Base-by-base conservation (phyloP, 1,140 invertebrate genomes). In the Brachionus calyciflorus region DNA sequence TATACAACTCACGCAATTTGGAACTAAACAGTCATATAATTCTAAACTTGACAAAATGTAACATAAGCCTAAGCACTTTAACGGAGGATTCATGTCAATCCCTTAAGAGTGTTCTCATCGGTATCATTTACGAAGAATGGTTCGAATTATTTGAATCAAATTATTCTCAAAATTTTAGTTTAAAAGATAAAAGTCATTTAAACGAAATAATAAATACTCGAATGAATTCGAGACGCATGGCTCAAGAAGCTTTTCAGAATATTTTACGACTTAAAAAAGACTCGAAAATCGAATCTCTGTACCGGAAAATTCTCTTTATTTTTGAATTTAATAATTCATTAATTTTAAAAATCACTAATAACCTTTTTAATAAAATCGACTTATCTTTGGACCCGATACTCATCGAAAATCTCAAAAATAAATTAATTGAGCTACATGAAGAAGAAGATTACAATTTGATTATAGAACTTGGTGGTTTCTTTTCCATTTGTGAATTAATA, bases 1-100 rank as follows among this genome's bases (percentile, higher is more conserved):
- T 65, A 14, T 65, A 44, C 24, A 65, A 65, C 12, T 30, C 37
- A 3, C 17, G 60, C 24, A 65, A 65, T 37, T n/a, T 65, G 17
- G 60, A 65, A 46, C 10, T 65, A 12, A 65, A 65, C 12, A 65
- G 60, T 44, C 40, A 41, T 9, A 65, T 65, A 41, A 65, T 65
- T 19, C 19, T 46, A 10, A 65, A 65, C 17, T 44, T 65, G 21
- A 65, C 60, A 7, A 41, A 44, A 44, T 65, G 60, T 26, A 24
- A 17, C 3, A 37, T 44, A 24, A 65, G 37, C 12, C 19, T 65
- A 21, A 21, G 19, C 3, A 19, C 40, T n/a, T 24, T 65, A 24
- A 44, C 7, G n/a, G 3, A 65, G 44, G 21, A 65, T 21, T 65
- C 60, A 0, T 24, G 17, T 19, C 7, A 26, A 26, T 44, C 33